These are phyloP conservation scores for Alauda arvensis DNA, from an alignment of 2,797 vertebrate species.

Conservation along the genomic window DNA sequence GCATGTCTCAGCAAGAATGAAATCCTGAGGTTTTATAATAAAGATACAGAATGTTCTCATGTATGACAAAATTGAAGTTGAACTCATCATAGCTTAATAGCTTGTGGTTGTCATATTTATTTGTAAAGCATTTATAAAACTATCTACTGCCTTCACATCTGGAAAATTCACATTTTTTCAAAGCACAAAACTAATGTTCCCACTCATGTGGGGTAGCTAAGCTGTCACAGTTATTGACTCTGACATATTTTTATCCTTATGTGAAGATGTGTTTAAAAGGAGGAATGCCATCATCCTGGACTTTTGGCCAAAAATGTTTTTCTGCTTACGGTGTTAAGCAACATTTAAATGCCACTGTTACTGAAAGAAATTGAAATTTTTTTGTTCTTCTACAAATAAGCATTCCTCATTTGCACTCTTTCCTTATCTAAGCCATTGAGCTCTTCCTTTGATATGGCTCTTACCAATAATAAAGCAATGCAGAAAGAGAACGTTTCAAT, in stretches of 20 bases:
- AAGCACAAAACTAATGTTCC: not conserved
- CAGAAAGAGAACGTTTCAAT: not conserved
- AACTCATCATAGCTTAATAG: slow-evolving; percentile 9
- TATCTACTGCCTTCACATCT: not conserved
- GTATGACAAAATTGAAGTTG: slow-evolving; percentile 13
- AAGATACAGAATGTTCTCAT: slow-evolving; percentile 18
- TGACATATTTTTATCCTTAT: not conserved
- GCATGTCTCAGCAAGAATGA: not conserved
- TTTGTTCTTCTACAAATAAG: not conserved
- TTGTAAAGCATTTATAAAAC: slow-evolving; percentile 8
- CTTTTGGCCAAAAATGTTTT: not conserved
- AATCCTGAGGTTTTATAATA: not conserved
- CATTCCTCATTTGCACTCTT: not conserved
- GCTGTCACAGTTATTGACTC: not conserved
- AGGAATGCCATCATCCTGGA: not conserved
- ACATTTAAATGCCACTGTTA: not conserved
- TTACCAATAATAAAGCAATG: not conserved
- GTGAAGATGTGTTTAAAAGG: not conserved
- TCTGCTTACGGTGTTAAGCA: not conserved
- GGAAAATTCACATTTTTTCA: slow-evolving; percentile 7
- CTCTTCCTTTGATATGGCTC: not conserved
- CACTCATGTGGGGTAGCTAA: not conserved
- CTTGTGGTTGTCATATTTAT: slow-evolving; percentile 14
- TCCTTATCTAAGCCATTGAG: not conserved
- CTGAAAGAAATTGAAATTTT: not conserved